phyloP scores from a whole-genome alignment of 2,888 invertebrate genomes.

The Cephus pygmeus region DNA sequence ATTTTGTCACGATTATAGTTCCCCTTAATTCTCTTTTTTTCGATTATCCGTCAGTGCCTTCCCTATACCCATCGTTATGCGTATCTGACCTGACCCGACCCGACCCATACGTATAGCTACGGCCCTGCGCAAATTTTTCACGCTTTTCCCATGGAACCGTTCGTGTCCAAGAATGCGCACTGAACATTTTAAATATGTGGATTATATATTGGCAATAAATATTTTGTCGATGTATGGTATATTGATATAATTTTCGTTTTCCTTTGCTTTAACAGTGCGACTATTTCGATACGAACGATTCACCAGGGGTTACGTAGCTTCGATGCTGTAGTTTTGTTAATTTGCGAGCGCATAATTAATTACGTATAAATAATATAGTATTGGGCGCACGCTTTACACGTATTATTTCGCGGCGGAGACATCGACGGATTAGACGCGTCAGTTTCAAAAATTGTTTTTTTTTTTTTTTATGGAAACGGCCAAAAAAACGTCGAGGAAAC shows the following conservation, averaged over 20 bases:
- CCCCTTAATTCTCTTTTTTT: not conserved
- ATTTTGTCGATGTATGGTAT: not conserved
- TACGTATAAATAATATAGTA: not conserved
- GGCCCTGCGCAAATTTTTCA: not conserved
- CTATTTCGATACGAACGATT: not conserved
- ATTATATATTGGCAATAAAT: not conserved
- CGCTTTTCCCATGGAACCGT: not conserved
- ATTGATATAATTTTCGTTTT: not conserved
- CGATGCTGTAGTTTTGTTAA: not conserved
- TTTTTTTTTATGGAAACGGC: too few species aligned
- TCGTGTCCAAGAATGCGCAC: not conserved
- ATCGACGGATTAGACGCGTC: conserved; percentile 4
- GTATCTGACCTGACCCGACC: too few species aligned
- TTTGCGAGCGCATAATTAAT: not conserved
- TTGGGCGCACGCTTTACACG: not conserved
- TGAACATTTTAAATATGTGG: not conserved
- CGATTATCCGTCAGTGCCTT: not conserved
- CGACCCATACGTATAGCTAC: not conserved
- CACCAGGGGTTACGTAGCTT: not conserved
- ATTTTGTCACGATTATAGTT: not conserved
- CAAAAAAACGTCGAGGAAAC: too few species aligned
- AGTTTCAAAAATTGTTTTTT: conserved; percentile 14
- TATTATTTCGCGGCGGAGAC: not conserved
- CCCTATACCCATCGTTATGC: not conserved
- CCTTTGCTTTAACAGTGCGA: not conserved